These are phyloP conservation scores for Unio delphinus DNA, from an alignment of 2,888 invertebrate genomes.

Conservation along the genomic window DNA sequence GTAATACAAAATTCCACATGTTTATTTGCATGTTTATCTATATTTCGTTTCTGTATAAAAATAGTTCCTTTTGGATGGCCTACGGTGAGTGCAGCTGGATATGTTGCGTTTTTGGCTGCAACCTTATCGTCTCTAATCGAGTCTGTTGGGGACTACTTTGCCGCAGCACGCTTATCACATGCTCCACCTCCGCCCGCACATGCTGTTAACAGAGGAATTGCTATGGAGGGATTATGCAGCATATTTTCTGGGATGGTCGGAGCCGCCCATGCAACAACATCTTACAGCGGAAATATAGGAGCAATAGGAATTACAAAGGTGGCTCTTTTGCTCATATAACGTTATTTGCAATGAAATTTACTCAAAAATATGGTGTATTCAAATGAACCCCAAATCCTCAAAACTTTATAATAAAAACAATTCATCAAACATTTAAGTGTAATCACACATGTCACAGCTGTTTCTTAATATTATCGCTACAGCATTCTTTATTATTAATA, in stretches of 20 bases:
- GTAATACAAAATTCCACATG: too few relatives aligned
- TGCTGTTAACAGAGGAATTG: conserved; percentile 82
- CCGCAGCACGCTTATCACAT: conserved; percentile 80
- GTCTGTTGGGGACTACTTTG: conserved; percentile 87
- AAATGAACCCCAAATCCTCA: too few relatives aligned
- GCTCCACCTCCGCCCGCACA: conserved; percentile 88
- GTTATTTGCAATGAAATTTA: too few relatives aligned
- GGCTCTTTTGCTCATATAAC: too few relatives aligned
- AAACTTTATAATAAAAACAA: too few relatives aligned
- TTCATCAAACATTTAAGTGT: too few relatives aligned
- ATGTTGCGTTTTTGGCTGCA: conserved; percentile 61
- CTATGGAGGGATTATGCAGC: conserved; percentile 87
- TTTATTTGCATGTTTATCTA: too few relatives aligned
- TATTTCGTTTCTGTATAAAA: too few relatives aligned
- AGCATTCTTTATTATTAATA: too few relatives aligned
- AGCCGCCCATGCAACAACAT: conserved; percentile 88
- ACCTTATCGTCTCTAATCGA: conserved; percentile 63
- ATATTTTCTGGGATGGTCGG: conserved; percentile 88
- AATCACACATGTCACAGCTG: too few relatives aligned
- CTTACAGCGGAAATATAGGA: conserved; percentile 91
- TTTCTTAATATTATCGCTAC: too few relatives aligned
- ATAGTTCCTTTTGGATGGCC: conserved; percentile 66
- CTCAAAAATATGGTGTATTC: too few relatives aligned
- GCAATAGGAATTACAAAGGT: conserved; percentile 90
- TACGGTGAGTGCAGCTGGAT: conserved; percentile 58